A percentile compares a stretch with the other conserved stretches of the same genome.
These are phyloP conservation scores for Coranthus polyacanthus DNA, from an alignment of 2,797 vertebrate species.

Conservation along the genomic window DNA sequence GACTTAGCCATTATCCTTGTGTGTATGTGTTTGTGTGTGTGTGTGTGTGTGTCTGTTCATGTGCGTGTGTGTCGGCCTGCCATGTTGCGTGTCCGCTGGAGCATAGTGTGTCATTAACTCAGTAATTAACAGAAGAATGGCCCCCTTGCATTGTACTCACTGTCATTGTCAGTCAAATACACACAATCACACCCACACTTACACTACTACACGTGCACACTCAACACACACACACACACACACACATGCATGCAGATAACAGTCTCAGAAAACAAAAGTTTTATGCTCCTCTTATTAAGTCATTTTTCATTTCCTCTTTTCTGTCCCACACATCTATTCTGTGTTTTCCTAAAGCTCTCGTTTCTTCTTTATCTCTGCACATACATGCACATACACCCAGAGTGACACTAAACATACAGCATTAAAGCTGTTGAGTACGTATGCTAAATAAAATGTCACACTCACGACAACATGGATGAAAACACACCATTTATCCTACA, in stretches of 20 bases:
- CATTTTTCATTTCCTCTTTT: constrained; percentile 35
- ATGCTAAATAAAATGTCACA: no score
- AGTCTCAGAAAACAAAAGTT: constrained; percentile 32
- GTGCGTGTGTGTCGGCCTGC: constrained; percentile 52
- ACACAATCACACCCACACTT: not conserved
- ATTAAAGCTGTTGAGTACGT: no score
- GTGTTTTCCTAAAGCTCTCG: not conserved
- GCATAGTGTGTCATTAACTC: constrained; percentile 79
- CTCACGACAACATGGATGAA: no score
- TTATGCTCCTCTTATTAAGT: constrained; percentile 5
- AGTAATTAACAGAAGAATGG: constrained; percentile 79
- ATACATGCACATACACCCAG: no score
- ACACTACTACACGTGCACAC: no score
- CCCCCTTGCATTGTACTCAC: constrained; percentile 45
- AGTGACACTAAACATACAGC: no score
- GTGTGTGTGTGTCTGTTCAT: constrained; percentile 27
- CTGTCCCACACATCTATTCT: not conserved
- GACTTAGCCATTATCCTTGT: constrained; percentile 66
- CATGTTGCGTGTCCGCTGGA: constrained; percentile 70
- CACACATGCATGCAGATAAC: constrained; percentile 7
- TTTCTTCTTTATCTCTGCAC: constrained; percentile 8
- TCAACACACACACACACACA: constrained; percentile 36
- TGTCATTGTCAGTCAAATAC: constrained; percentile 60
- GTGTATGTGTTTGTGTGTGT: constrained; percentile 43
- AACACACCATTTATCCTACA: no score